A percentile compares a stretch with the other conserved stretches of the same genome.
Conservation (phyloP, 2,113 vertebrate species). For the Agelaius phoeniceus region DNA sequence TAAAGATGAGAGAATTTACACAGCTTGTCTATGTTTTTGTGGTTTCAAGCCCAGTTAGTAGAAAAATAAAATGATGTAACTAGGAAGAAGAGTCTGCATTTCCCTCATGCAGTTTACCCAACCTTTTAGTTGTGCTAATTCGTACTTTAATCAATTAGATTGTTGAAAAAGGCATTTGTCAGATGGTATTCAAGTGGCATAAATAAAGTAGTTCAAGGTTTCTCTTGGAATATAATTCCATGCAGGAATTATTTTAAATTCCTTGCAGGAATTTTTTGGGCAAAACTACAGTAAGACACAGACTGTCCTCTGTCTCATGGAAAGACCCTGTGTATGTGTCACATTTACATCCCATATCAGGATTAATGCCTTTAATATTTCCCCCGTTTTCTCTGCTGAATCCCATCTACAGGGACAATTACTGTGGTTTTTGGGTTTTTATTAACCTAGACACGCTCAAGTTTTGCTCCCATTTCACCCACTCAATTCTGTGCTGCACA, state of each 20-base stretch:
- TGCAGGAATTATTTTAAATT: neutral
- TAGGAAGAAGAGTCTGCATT: neutral
- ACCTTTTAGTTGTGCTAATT: neutral
- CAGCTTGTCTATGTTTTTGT: neutral
- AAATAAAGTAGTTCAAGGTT: neutral
- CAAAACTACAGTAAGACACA: neutral
- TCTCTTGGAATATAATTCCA: neutral
- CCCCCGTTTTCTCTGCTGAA: neutral
- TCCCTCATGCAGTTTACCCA: neutral
- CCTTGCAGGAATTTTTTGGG: neutral
- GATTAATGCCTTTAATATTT: slow-evolving; percentile 37
- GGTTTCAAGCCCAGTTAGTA: neutral
- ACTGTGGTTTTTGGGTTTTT: too few species aligned
- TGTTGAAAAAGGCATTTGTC: neutral
- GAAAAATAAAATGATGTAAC: neutral
- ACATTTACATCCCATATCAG: neutral
- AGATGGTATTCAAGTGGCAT: neutral
- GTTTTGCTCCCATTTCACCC: neutral
- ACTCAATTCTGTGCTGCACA: neutral
- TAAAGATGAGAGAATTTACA: neutral
- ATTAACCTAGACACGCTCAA: neutral
- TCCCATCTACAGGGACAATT: neutral
- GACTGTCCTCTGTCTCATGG: neutral
- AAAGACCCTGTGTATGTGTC: neutral
- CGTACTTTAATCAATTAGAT: neutral